Evolutionary conservation across 2,797 vertebrate genomes (phyloP), one percentile per base, ranked within the genome.

Genomic region (Melanotaenia trifasciata): DNA sequence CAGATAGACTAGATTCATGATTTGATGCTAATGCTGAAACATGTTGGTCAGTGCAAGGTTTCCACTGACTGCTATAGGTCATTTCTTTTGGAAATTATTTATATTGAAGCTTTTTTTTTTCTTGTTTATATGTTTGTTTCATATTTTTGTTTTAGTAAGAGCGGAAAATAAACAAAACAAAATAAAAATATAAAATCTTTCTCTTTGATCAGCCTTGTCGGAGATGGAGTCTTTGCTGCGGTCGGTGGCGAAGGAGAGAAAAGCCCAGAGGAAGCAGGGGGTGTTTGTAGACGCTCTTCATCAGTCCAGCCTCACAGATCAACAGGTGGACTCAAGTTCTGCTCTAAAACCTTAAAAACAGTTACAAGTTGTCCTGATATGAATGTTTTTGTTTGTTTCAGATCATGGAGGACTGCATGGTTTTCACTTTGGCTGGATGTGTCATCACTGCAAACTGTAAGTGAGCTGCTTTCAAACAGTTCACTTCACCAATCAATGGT

Each of bases 321-420:
- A 94, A 81, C 97, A 99, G 97, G 98, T 98, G 84, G 20, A 56
- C 57, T 32, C 69, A 26, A 16, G 6, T n/a, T 24, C 18, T 5
- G 26, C 14, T 56, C 32, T 64, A 14, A 36, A 61, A 9, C 38
- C n/a, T 5, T 12, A 7, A 11, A 22, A 13, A n/a, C 16, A 2
- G 13, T 8, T 4, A 16, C 10, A 43, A 16, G 10, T 30, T 0
- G 0, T 1, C 0, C n/a, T 43, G 33, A 68, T 35, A 58, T 18
- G 0, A 10, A 14, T 7, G 0, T 30, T 40, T 1, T 12, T 62
- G n/a, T 76, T 69, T 54, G 35, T 77, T 81, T 70, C 72, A 99
- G 98, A 92, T 99, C 80, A 93, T 98, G 90, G 98, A 99, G 92
- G 97, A 99, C 85, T 95, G 95, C 38, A 97, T 99, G 97, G 97